Percentiles rank a stretch among this genome's conserved stretches.
These are phyloP conservation scores for Girardinichthys multiradiatus DNA, from an alignment of 2,113 vertebrate genomes.

Conservation along the genomic window DNA sequence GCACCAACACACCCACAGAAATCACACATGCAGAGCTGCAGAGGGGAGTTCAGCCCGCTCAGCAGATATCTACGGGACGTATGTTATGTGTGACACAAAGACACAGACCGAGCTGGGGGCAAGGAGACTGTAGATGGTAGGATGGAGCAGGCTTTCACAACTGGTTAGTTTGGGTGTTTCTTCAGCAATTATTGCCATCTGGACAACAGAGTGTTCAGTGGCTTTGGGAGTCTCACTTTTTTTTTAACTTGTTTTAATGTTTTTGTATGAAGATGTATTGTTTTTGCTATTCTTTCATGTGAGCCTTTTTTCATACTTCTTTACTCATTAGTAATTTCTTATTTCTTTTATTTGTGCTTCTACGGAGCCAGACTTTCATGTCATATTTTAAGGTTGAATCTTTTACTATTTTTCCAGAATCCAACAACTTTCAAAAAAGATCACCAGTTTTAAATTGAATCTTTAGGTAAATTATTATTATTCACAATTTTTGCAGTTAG, in stretches of 20 bases:
- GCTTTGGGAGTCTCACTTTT: slow-evolving; percentile 4
- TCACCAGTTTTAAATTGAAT: no score
- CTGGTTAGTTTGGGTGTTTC: slow-evolving; percentile 29
- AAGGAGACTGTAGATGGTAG: slow-evolving; percentile 45
- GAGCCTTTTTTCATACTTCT: not conserved
- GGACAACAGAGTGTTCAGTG: slow-evolving; percentile 15
- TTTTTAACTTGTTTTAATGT: not conserved
- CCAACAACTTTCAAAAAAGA: no score
- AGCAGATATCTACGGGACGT: slow-evolving; percentile 26
- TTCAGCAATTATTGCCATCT: slow-evolving; percentile 18
- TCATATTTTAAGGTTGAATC: no score
- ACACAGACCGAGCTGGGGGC: slow-evolving; percentile 40
- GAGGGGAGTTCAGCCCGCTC: slow-evolving; percentile 25
- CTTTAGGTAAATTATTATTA: no score
- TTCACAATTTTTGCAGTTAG: no score
- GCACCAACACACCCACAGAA: slow-evolving; percentile 25
- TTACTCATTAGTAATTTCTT: not conserved
- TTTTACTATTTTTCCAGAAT: no score
- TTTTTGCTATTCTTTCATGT: not conserved
- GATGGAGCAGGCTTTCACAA: slow-evolving; percentile 25
- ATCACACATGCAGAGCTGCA: slow-evolving; percentile 10
- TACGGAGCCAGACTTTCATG: not conserved
- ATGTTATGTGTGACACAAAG: slow-evolving; percentile 20
- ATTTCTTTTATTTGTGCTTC: not conserved
- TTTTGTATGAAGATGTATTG: not conserved